phyloP scores from a whole-genome alignment of 2,797 vertebrate genomes.

The Thamnophis elegans region DNA sequence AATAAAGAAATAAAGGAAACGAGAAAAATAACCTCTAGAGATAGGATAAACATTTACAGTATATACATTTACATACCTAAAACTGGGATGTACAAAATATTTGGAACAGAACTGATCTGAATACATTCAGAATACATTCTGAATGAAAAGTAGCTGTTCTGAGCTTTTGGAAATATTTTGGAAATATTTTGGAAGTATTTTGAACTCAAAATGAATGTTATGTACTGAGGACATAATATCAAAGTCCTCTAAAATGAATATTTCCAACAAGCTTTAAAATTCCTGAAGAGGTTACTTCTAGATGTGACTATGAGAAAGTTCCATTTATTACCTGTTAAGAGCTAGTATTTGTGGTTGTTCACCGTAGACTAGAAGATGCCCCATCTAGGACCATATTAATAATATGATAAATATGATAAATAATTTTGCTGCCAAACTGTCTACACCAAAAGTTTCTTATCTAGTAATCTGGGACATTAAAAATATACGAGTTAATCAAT shows the following conservation, averaged over 20 bases:
- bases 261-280: neutral
- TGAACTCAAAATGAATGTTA: neutral
- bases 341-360: neutral
- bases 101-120: neutral
- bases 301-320: neutral
- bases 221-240: neutral
- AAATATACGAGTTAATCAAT: neutral
- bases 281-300: neutral
- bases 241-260: neutral
- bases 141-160: neutral
- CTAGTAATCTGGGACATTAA: neutral
- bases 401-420: neutral
- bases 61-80: neutral
- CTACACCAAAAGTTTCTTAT: neutral
- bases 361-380: neutral
- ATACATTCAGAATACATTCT: neutral
- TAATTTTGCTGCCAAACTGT: neutral
- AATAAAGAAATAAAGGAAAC: neutral
- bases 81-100: neutral
- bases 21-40: neutral
- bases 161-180: neutral
- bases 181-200: neutral
- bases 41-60: neutral
- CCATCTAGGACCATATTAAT: neutral
- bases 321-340: neutral